phyloP scores from a whole-genome alignment of 1,140 invertebrate species.

The Calliopsis andreniformis region DNA sequence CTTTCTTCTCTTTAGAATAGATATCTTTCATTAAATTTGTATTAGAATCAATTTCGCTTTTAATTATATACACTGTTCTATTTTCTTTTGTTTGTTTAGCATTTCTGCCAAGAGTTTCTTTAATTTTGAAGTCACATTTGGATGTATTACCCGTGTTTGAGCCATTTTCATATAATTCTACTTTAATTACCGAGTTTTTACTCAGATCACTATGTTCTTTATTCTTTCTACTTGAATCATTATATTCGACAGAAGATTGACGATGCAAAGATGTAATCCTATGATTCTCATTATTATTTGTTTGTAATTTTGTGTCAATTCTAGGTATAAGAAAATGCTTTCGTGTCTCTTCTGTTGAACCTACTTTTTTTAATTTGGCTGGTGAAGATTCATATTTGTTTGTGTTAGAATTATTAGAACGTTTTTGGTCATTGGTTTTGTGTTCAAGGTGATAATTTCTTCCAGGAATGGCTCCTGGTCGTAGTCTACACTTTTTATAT shows the following conservation, averaged over 20 bases:
- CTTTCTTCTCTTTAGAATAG: neutral
- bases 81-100: constrained; percentile 11
- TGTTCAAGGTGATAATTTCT: constrained; percentile 45
- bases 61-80: neutral
- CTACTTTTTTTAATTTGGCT: constrained; percentile 35
- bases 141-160: neutral
- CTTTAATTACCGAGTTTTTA: neutral
- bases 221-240: constrained; percentile 11
- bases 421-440: constrained; percentile 28
- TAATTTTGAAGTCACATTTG: neutral
- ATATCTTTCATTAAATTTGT: neutral
- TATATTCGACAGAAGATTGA: neutral
- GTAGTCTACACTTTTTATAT: constrained; percentile 78
- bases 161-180: neutral
- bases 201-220: too few relatives aligned
- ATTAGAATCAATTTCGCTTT: neutral
- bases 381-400: constrained; percentile 12
- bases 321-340: constrained; percentile 62
- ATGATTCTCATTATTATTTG: neutral
- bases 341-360: constrained; percentile 9
- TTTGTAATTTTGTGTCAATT: constrained; percentile 41
- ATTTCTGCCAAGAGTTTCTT: neutral
- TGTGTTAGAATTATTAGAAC: neutral
- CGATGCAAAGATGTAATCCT: neutral
- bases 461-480: constrained; percentile 73